phyloP scores from a whole-genome alignment of 2,888 invertebrate species.

The Dolomedes plantarius region DNA sequence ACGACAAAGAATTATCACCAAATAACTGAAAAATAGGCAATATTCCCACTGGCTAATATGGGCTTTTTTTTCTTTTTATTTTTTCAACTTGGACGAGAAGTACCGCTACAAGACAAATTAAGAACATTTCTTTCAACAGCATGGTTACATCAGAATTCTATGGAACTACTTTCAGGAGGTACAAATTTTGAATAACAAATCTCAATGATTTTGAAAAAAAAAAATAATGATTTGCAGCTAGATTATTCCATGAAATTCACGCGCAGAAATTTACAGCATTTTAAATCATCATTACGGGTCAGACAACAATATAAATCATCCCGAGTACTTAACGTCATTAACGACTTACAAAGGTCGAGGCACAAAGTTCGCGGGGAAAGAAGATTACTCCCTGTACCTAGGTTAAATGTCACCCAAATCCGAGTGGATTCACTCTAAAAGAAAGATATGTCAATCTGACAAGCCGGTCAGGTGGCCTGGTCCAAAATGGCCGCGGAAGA shows the following conservation, averaged over 20 bases:
- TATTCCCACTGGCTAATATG: too few relatives aligned
- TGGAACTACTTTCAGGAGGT: too few relatives aligned
- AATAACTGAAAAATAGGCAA: too few relatives aligned
- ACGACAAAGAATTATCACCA: too few relatives aligned
- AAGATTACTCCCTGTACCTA: background rate
- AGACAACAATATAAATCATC: background rate
- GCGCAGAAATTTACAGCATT: background rate
- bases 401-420: constrained; percentile 54
- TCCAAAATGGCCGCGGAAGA: background rate
- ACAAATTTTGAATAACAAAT: too few relatives aligned
- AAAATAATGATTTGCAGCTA: too few relatives aligned
- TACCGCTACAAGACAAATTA: too few relatives aligned
- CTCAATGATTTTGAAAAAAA: too few relatives aligned
- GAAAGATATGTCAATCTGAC: constrained; percentile 43
- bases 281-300: background rate
- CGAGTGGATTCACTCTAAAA: constrained; percentile 6
- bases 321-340: background rate
- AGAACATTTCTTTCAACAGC: too few relatives aligned
- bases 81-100: too few relatives aligned
- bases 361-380: background rate
- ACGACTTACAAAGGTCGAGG: background rate
- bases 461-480: background rate
- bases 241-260: background rate
- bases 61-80: too few relatives aligned
- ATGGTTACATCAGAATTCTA: too few relatives aligned